Conservation (phyloP, 1,140 invertebrate genomes). For the Solen grandis region DNA sequence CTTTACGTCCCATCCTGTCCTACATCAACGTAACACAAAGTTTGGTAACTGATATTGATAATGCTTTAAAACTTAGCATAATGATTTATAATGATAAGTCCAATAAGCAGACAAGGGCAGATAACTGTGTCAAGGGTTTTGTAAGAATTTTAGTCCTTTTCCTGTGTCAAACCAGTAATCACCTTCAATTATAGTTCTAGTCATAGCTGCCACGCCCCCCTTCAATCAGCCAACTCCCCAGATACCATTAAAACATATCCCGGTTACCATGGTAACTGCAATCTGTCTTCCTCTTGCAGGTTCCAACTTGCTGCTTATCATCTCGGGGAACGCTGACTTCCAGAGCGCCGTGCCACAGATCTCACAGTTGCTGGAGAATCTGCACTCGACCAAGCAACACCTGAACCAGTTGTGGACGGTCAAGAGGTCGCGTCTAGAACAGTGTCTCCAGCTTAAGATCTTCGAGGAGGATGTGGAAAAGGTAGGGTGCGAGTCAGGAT, state of each 20-base stretch:
- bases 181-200: no score
- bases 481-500: slow-evolving; percentile 81
- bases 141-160: no score
- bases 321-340: slow-evolving; percentile 87
- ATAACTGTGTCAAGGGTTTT: no score
- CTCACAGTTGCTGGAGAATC: slow-evolving; percentile 86
- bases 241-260: neutral
- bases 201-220: no score
- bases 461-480: slow-evolving; percentile 99
- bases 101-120: no score
- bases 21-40: no score
- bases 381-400: slow-evolving; percentile 93
- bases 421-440: slow-evolving; percentile 86
- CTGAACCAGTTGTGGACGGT: slow-evolving; percentile 95
- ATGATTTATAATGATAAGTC: no score
- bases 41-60: no score
- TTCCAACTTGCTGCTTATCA: slow-evolving; percentile 79
- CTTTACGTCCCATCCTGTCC: no score
- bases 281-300: no score
- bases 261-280: neutral
- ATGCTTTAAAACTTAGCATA: no score
- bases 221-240: neutral
- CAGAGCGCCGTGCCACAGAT: slow-evolving; percentile 82
- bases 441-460: slow-evolving; percentile 95
- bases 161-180: no score